Evolutionary conservation across 2,888 invertebrate genomes (phyloP), one percentile per base, ranked within the genome.

Genomic region (Melinopterus prodromus): DNA sequence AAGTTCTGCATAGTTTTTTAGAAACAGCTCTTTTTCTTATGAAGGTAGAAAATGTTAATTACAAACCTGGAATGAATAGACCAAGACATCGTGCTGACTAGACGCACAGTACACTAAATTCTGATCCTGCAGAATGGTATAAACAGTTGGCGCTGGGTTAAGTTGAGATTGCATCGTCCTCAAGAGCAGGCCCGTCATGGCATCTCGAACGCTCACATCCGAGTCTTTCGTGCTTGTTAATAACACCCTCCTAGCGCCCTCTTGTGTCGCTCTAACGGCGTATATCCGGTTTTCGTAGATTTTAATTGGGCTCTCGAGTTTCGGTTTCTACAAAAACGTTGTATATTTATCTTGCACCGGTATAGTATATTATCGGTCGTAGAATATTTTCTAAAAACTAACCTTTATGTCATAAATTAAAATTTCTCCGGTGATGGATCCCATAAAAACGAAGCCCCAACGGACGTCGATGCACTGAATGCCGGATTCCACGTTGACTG

Each of bases 101-200:
- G 95, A 95, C 6, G 95, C 95, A 85, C 95, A 95, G 87, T 93
- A 95, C n/a, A 96, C 91, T 81, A 93, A 91, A 78, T 92, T 93
- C 69, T 93, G 91, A 84, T 93, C 92, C 83, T 93, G 91, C n/a
- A 94, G 89, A 79, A 95, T 87, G 6, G 94, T 93, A 86, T 95
- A 95, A 0, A 95, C 94, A 0, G 95, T 94, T 85, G 91, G 90
- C 71, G 89, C 90, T 88, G 91, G 85, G 85, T 92, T 74, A 7
- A 53, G 53, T 7, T 53, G 7, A 89, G 92, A 83, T 90, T 92
- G 85, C 69, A 95, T 91, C 0, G 93, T 93, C 69, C 95, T 90
- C 77, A 96, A 86, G 80, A 94, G 88, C 0, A 95, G 89, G 0
- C 95, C 95, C 0, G 92, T 93, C 83, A 91, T 91, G 0, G 95